Evolutionary conservation across 2,888 invertebrate species (phyloP).

Genomic region (Acrocera orbiculus): DNA sequence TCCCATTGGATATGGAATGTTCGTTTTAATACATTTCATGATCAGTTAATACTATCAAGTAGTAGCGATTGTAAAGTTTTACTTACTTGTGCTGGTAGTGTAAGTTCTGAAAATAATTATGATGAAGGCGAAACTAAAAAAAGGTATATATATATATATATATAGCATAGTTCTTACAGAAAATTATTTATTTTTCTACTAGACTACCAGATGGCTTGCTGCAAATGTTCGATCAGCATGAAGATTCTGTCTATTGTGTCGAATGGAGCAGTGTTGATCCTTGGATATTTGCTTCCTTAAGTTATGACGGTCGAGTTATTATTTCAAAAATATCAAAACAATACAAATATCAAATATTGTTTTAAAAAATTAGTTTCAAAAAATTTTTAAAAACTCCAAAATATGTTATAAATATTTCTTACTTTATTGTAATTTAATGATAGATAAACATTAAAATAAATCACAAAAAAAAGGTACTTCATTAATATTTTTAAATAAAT

Average conservation of each 20-base stretch:
- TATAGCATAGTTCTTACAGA: background rate
- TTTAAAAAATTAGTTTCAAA: slow-evolving; percentile 42
- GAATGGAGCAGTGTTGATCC: slow-evolving; percentile 97
- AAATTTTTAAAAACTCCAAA: no score
- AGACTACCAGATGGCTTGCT: slow-evolving; percentile 63
- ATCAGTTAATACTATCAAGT: slow-evolving; percentile 82
- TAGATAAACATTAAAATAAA: no score
- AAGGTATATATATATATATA: slow-evolving; percentile 2
- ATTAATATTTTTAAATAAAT: no score
- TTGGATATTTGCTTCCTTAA: slow-evolving; percentile 97
- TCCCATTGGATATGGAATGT: slow-evolving; percentile 93
- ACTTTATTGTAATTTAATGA: no score
- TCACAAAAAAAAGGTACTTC: no score
- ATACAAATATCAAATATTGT: slow-evolving; percentile 82
- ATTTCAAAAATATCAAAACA: slow-evolving; percentile 85
- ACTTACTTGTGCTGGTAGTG: slow-evolving; percentile 68
- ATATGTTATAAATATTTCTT: no score
- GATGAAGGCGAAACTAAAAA: slow-evolving; percentile 24
- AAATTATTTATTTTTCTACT: background rate
- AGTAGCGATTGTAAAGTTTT: slow-evolving; percentile 90
- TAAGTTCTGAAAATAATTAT: slow-evolving; percentile 59
- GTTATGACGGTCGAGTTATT: slow-evolving; percentile 90
- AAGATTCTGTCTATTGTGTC: slow-evolving; percentile 92
- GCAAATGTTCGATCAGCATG: slow-evolving; percentile 88
- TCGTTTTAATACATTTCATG: slow-evolving; percentile 90